Evolutionary conservation across 2,888 invertebrate genomes (phyloP).

Genomic region (Argyresthia albistria): DNA sequence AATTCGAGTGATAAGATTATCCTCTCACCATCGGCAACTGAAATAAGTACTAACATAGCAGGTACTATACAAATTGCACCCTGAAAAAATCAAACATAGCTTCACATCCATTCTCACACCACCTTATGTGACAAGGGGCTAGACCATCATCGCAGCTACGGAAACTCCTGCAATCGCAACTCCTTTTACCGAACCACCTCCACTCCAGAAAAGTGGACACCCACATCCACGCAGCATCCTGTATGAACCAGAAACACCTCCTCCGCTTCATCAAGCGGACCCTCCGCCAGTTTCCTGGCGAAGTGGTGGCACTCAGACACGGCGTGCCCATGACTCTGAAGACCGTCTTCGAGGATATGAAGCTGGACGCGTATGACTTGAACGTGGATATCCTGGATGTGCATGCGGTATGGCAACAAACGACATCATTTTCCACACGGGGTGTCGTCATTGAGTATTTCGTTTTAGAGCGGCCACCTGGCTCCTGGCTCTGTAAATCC

Average conservation of each 20-base stretch:
- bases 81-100: too few relatives aligned
- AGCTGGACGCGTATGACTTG: slow-evolving; percentile 96
- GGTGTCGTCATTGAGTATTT: too few relatives aligned
- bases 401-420: slow-evolving; percentile 86
- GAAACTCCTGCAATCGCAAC: too few relatives aligned
- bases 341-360: slow-evolving; percentile 97
- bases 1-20: too few relatives aligned
- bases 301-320: slow-evolving; percentile 70
- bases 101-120: too few relatives aligned
- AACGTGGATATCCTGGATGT: slow-evolving; percentile 99
- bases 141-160: too few relatives aligned
- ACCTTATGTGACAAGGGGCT: too few relatives aligned
- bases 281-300: slow-evolving; percentile 91
- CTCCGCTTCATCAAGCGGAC: slow-evolving; percentile 99
- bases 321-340: slow-evolving; percentile 90
- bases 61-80: too few relatives aligned
- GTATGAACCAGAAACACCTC: slow-evolving; percentile 99
- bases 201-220: slow-evolving; percentile 90
- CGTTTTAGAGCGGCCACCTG: too few relatives aligned
- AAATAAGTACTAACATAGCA: too few relatives aligned
- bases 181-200: slow-evolving; percentile 3
- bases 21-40: too few relatives aligned
- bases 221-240: slow-evolving; percentile 98
- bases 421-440: slow-evolving; percentile 83
- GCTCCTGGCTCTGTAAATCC: too few relatives aligned